phyloP scores from a whole-genome alignment of 2,888 invertebrate genomes.

The Autographa pulchrina region DNA sequence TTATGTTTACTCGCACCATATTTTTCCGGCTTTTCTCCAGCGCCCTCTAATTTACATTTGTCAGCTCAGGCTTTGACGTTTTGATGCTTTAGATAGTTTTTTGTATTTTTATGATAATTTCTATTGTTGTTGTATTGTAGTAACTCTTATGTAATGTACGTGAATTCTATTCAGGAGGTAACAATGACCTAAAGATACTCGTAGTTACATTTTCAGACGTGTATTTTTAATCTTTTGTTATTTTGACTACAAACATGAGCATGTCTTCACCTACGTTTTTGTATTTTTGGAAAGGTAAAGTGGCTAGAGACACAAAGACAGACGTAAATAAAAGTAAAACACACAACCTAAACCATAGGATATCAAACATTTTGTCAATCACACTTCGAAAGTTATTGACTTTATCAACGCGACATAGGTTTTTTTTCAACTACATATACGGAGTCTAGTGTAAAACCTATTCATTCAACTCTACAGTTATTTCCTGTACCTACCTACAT shows the following conservation, averaged over 20 bases:
- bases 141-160: not conserved
- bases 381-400: too few relatives aligned
- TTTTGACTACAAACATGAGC: too few relatives aligned
- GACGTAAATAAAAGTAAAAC: too few relatives aligned
- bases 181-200: too few relatives aligned
- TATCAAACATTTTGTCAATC: too few relatives aligned
- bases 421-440: too few relatives aligned
- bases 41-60: constrained; percentile 45
- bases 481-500: not conserved
- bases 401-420: too few relatives aligned
- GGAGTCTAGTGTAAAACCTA: not conserved
- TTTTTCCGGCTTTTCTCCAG: constrained; percentile 16
- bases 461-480: not conserved
- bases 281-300: too few relatives aligned
- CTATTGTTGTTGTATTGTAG: not conserved
- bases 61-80: constrained; percentile 16
- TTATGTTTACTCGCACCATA: constrained; percentile 35
- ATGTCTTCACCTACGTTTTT: too few relatives aligned
- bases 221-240: not conserved
- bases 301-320: too few relatives aligned
- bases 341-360: too few relatives aligned
- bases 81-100: constrained; percentile 7
- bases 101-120: not conserved
- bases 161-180: not conserved
- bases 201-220: not conserved